Base-by-base conservation (phyloP, 2,113 vertebrate species). In the Gulo gulo region DNA sequence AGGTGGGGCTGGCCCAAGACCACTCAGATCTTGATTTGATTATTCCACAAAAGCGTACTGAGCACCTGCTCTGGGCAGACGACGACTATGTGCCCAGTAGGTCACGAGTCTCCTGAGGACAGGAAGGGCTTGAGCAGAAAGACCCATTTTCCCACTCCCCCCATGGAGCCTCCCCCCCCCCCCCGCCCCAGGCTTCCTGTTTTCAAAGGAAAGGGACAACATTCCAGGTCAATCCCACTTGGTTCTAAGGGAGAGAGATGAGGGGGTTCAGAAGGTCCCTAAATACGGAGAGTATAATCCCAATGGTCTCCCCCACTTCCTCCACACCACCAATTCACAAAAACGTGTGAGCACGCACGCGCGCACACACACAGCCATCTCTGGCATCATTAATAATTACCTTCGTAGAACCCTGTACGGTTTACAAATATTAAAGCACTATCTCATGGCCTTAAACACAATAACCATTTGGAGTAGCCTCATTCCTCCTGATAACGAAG, bases 341-440 rank as follows among this genome's bases (percentile, higher is more conserved):
- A 88, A 52, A 86, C 9, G 11, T 47, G 36, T 52, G 23, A 12
- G 5, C 23, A 9, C 45, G 24, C 31, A 29, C 18, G 2, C 14
- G 2, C 14, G 6, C 57, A 15, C n/a, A 16, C 76, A 10, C 57
- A 39, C 11, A 92, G 42, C 50, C 90, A 90, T 96, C 96, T 97
- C 57, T 55, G 55, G 74, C 74, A 88, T 96, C 95, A 84, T 96
- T 97, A 96, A 96, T 92, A 94, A 97, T 97, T 87, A 97, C 91
- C 87, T 97, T 71, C 71, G 69, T 78, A 96, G 92, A 94, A 87
- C 34, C 61, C 88, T 24, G 63, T 65, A 89, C 87, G 63, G 52
- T 97, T 95, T 90, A 88, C 97, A 97, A 97, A 98, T 97, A 97
- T 92, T 92, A 96, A 97, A 96, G 94, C 90, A 96, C 96, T 92